Conservation (phyloP, 2,113 vertebrate species). For the Eptesicus fuscus region DNA sequence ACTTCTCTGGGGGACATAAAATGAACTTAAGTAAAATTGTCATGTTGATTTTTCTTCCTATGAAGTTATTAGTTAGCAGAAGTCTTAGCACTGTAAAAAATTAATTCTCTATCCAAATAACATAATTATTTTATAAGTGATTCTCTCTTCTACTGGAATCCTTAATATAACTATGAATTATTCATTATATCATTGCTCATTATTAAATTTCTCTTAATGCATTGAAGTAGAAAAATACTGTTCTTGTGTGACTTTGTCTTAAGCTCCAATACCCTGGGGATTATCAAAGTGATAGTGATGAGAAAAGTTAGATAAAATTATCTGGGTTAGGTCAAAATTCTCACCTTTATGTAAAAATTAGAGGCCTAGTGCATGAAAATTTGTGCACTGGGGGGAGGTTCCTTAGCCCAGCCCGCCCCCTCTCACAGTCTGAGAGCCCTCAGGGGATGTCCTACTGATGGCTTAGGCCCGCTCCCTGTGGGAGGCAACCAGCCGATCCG, state of each 20-base stretch:
- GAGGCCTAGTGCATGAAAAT: too few relatives aligned
- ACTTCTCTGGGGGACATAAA: not conserved
- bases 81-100: not conserved
- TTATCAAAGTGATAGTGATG: conserved; percentile 11
- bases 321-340: conserved; percentile 12
- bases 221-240: conserved; percentile 20
- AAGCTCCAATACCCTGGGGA: not conserved
- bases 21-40: not conserved
- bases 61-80: conserved; percentile 10
- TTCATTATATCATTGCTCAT: not conserved
- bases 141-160: not conserved
- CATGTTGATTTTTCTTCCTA: not conserved
- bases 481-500: too few relatives aligned
- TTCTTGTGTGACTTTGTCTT: not conserved
- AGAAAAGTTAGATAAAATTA: not conserved
- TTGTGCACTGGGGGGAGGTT: too few relatives aligned
- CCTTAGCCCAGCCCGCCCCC: too few relatives aligned
- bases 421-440: too few relatives aligned
- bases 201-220: conserved; percentile 29
- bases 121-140: conserved; percentile 42
- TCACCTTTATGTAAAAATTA: not conserved
- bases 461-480: too few relatives aligned
- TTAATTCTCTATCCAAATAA: conserved; percentile 13
- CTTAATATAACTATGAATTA: conserved; percentile 38
- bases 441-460: too few relatives aligned